These are phyloP conservation scores for Buphagus erythrorhynchus DNA, from an alignment of 2,797 vertebrate genomes.

Conservation along the genomic window DNA sequence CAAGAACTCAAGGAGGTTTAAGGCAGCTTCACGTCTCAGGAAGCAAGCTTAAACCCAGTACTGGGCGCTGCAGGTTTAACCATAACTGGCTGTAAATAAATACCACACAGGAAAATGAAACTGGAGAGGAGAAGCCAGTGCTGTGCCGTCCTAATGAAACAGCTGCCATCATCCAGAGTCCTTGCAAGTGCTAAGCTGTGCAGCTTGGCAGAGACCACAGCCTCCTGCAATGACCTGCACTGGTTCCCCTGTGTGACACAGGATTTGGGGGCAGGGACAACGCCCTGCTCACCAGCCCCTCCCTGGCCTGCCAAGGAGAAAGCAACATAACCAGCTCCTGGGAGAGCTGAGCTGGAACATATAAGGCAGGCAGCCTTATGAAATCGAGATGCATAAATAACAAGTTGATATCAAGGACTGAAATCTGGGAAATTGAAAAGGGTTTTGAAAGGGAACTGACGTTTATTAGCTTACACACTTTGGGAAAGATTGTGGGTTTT, in stretches of 20 bases:
- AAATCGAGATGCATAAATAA: not conserved
- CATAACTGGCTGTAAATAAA: not conserved
- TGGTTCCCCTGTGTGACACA: not conserved
- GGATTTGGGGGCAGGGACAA: not conserved
- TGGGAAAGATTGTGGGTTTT: not conserved
- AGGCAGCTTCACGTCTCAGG: not conserved
- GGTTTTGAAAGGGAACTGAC: not conserved
- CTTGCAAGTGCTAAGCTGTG: not conserved
- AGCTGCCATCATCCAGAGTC: not conserved
- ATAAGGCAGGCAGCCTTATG: not conserved
- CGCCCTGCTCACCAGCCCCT: not conserved
- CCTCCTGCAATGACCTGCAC: not conserved
- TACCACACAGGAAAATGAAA: not conserved
- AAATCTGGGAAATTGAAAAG: not conserved
- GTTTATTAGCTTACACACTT: not conserved
- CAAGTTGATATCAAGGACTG: not conserved
- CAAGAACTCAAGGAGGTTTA: not conserved
- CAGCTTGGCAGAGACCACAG: not conserved
- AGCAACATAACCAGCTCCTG: not conserved
- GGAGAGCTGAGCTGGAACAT: not conserved
- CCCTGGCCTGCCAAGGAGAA: not conserved
- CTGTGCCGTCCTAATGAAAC: not conserved
- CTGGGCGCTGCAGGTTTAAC: not conserved
- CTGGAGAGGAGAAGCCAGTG: not conserved
- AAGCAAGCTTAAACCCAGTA: not conserved